Evolutionary conservation across 2,113 vertebrate genomes (phyloP), one percentile per base, ranked within the genome.

Genomic region (Nicator chloris): DNA sequence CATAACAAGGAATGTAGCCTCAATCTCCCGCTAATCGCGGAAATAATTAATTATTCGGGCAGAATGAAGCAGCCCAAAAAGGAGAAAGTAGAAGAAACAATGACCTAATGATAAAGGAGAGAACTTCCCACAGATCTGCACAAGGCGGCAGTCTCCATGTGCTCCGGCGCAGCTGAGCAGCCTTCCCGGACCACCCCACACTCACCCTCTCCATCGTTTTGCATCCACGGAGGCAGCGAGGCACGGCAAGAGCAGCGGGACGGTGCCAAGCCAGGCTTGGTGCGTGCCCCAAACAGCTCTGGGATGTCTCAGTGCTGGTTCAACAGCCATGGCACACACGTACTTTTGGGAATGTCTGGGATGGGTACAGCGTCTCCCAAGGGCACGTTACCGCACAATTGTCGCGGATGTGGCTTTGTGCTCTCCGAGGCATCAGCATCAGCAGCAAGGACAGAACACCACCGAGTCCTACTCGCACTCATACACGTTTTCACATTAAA

Each of bases 381-480:
- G 40, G 44, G 37, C 45, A 27, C 4, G 0, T 10, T 11, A 4
- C 9, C 1, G 35, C 28, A 35, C 35, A 6, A 0, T 4, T 20
- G 49, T 23, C 51, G 7, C 31, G 7, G 11, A 17, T 12, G 57
- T 10, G 37, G 49, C 22, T 40, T n/a, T 57, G 37, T 10, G 63
- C 42, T 84, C 27, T 26, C 69, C 26, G 26, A 14, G 63, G 72
- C 72, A 39, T 14, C 69, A 50, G 47, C 85, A 27, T 14, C 4
- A 31, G 49, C 44, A 44, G 35, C 53, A 21, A n/a, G 59, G 49
- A 77, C 19, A 50, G 44, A 18, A 12, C 18, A 35, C 9, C 57
- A 21, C 35, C 2, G 28, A 18, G 60, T 40, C 54, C 83, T 15
- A 3, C 83, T 53, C 2, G 0, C 6, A 17, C 0, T 3, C 28